Evolutionary conservation across 2,797 vertebrate species (phyloP).

Genomic region (Dendrocincla fuliginosa): DNA sequence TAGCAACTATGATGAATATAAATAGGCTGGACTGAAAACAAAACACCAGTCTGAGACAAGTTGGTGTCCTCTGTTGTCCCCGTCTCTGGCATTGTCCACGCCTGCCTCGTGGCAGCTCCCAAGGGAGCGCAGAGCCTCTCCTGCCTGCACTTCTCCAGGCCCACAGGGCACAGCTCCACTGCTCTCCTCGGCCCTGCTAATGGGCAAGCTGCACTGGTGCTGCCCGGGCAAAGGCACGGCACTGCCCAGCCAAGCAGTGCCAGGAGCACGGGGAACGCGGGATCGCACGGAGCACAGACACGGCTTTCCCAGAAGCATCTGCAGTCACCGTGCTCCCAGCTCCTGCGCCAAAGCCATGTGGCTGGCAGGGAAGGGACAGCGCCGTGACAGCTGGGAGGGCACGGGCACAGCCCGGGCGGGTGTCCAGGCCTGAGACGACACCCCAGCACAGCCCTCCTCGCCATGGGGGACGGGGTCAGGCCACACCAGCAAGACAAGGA

Average conservation of each 20-base stretch:
- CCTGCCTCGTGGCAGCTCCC: neutral
- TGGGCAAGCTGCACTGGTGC: rapidly evolving
- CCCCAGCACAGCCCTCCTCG: neutral
- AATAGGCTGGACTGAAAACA: slow-evolving; percentile 48
- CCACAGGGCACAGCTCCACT: neutral
- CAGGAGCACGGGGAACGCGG: neutral
- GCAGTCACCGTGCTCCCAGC: neutral
- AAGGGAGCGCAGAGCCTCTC: neutral
- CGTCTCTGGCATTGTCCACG: neutral
- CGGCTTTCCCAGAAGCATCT: neutral
- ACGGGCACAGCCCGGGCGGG: neutral
- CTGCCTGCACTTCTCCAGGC: neutral
- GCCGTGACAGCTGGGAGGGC: neutral
- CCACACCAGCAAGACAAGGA: neutral
- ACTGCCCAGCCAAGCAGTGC: rapidly evolving
- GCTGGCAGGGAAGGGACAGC: neutral
- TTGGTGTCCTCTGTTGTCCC: slow-evolving; percentile 20
- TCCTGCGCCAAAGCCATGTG: neutral
- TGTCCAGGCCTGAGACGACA: neutral
- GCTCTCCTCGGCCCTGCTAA: neutral
- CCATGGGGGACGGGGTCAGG: rapidly evolving
- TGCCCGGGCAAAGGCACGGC: neutral
- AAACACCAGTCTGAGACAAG: slow-evolving; percentile 27
- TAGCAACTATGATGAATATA: neutral
- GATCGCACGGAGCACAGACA: neutral